Base-by-base conservation (phyloP, 2,888 invertebrate species). In the Scaptomyza parva region DNA sequence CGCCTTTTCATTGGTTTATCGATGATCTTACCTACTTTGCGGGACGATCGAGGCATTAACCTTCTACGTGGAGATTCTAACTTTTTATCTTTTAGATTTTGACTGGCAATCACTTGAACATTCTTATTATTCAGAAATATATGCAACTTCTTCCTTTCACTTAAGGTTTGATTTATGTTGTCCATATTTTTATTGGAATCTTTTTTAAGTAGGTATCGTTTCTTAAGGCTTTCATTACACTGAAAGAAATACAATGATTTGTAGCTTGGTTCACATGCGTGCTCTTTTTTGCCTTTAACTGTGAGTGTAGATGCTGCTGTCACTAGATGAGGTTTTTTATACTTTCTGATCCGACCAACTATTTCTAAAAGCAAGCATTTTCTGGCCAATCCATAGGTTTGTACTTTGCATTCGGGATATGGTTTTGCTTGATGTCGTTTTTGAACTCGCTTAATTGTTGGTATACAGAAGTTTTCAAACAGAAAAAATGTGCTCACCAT, bases 321-420 rank as follows among this genome's bases (percentile, higher is more conserved):
- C 5, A 8, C 5, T 1, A 14, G 12, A 18, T 28, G 12, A 12
- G 0, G 17, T 28, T 17, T 8, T 4, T 12, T 9, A 5, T 5
- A 1, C 4, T 28, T 12, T 18, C 7, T 14, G 14, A 47, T 26
- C 0, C 47, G 61, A 6, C 2, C 20, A 17, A 22, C n/a, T 8
- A 61, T 60, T 9, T 9, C 7, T 14, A 61, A 20, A 0, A 70
- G 17, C 3, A 12, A 24, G 9, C 17, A 26, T 35, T 59, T 70
- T n/a, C 71, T 14, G 12, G 35, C 53, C 37, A 70, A 5, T 0
- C 70, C 70, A 41, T 53, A 41, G 17, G 11, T 45, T 1, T n/a
- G 24, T 8, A 64, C 5, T 2, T 39, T 66, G 35, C 48, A 71
- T 1, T 14, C 20, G 7, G 63, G 12, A 4, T 5, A 14, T 1